Evolutionary conservation across 2,797 vertebrate species (phyloP), one percentile per base, ranked within the genome.

Genomic region (Acrossocheilus fasciatus): DNA sequence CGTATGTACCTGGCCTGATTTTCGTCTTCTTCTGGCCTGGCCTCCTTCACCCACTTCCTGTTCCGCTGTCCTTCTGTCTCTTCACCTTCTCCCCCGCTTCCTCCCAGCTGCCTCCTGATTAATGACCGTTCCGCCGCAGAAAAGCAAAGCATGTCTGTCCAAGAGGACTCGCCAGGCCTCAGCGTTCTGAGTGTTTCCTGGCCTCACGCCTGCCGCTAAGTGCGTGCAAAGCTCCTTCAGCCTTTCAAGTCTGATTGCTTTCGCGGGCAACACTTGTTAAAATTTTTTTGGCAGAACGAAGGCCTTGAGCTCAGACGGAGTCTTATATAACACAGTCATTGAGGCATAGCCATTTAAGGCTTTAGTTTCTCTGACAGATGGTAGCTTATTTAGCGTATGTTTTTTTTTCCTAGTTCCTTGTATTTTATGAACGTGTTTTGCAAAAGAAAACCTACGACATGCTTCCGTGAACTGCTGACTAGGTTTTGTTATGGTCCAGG

Each of bases 51-150:
- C 90, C 89, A 89, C 84, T n/a, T 90, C 88, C 89, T 86, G 84
- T 92, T 92, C 87, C 82, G 79, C 73, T 79, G 81, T 74, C 84
- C 68, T 68, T 70, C 69, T 76, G 64, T 76, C 52, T 68, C 80
- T 80, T 78, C 47, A 66, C 62, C 82, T 64, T 84, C 90, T 83
- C 92, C 92, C 92, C 90, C 92, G 57, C 91, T 95, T 94, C 92
- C 93, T 95, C 93, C 93, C 95, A 89, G 90, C 90, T 93, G 92
- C 87, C 89, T 84, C 90, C 86, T 93, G 94, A 96, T 94, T 94
- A 92, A 94, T 93, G 86, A 88, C 81, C 82, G 12, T 68, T 81
- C 83, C 84, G 86, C 88, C 57, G 75, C 87, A 36, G 91, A 87
- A 90, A 86, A 81, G 84, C 77, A 81, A 69, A 88, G 81, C 86